phyloP scores from a whole-genome alignment of 2,797 vertebrate genomes.

The Cheirogaleus major region DNA sequence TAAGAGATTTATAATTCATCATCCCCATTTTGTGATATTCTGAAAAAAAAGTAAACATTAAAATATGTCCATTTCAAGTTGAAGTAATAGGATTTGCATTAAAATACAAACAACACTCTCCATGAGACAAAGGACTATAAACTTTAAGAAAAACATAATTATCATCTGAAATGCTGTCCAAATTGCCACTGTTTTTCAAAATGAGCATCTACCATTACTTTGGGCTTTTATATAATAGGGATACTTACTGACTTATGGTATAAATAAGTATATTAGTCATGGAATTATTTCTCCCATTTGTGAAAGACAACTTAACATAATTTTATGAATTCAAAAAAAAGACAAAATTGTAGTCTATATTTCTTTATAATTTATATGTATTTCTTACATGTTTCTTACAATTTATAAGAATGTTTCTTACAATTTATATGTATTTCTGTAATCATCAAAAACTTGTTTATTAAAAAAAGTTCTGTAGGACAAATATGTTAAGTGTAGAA shows the following conservation, averaged over 20 bases:
- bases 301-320: background rate
- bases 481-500: background rate
- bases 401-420: too few relatives aligned
- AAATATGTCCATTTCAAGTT: background rate
- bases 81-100: background rate
- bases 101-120: background rate
- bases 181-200: background rate
- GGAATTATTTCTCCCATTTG: background rate
- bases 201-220: background rate
- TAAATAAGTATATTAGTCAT: background rate
- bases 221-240: background rate
- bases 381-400: background rate
- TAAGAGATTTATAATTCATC: background rate
- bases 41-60: background rate
- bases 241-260: background rate
- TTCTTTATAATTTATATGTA: background rate
- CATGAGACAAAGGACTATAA: background rate
- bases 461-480: background rate
- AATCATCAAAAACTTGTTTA: background rate
- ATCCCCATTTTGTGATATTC: background rate
- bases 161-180: background rate
- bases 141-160: background rate
- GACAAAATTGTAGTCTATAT: background rate
- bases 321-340: background rate
- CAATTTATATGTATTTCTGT: background rate